These are phyloP conservation scores for Carettochelys insculpta DNA, from an alignment of 2,113 vertebrate species.

Conservation along the genomic window DNA sequence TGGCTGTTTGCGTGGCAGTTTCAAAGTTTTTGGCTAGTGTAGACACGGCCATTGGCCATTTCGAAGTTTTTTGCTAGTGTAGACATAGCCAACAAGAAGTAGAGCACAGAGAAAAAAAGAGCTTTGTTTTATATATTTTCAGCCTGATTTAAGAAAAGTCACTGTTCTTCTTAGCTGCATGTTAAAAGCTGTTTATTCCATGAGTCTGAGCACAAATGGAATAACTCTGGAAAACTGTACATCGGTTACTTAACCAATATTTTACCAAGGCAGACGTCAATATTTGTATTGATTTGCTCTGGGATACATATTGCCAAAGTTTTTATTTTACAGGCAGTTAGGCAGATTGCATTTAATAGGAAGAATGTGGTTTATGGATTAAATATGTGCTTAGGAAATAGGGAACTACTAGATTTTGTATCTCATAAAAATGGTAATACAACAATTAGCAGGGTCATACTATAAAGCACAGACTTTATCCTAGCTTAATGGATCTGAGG, in stretches of 20 bases:
- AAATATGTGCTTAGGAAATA: slow-evolving; percentile 68
- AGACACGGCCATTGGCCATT: too few relatives aligned
- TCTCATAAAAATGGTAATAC: slow-evolving; percentile 88
- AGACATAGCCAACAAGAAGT: not conserved
- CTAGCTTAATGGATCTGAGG: slow-evolving; percentile 81
- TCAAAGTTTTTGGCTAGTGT: too few relatives aligned
- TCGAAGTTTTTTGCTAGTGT: too few relatives aligned
- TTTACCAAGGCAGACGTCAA: slow-evolving; percentile 40
- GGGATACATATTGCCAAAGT: slow-evolving; percentile 51
- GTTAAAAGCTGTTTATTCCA: slow-evolving; percentile 13
- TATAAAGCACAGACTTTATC: slow-evolving; percentile 82
- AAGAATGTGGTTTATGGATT: slow-evolving; percentile 65
- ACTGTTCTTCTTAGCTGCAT: not conserved
- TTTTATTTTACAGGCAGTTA: slow-evolving; percentile 59
- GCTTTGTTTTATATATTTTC: slow-evolving; percentile 23
- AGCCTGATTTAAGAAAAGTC: slow-evolving; percentile 5
- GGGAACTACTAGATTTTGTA: slow-evolving; percentile 77
- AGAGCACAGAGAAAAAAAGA: not conserved
- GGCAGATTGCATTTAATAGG: slow-evolving; percentile 62
- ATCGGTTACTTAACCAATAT: slow-evolving; percentile 30
- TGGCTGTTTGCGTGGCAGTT: too few relatives aligned
- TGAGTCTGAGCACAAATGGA: slow-evolving; percentile 20
- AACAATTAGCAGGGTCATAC: slow-evolving; percentile 85
- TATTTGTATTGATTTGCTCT: slow-evolving; percentile 68
- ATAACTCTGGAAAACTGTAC: slow-evolving; percentile 23